These are phyloP conservation scores for Danionella dracula DNA, from an alignment of 2,797 vertebrate species.

Conservation along the genomic window DNA sequence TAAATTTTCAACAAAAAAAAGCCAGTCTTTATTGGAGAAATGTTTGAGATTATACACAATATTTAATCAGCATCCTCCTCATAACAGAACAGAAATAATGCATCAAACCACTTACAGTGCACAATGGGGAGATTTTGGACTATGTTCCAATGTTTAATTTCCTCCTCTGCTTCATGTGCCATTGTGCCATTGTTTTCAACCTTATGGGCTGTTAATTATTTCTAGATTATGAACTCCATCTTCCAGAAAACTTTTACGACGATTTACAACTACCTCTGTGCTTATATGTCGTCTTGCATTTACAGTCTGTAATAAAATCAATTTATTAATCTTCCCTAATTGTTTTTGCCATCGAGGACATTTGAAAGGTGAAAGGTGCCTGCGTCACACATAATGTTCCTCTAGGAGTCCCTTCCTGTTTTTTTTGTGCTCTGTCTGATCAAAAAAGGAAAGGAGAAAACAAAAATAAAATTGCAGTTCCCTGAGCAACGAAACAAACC, in stretches of 20 bases:
- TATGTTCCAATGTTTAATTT: not conserved
- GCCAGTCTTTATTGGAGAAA: conserved; percentile 21
- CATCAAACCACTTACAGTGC: not conserved
- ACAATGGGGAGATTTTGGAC: not conserved
- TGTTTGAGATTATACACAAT: conserved; percentile 45
- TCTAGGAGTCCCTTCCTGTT: too few relatives aligned
- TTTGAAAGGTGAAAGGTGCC: conserved; percentile 14
- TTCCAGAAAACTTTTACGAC: conserved; percentile 5
- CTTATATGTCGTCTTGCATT: not conserved
- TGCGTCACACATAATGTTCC: not conserved
- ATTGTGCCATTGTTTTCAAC: conserved; percentile 10
- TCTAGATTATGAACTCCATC: conserved; percentile 37
- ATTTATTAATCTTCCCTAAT: conserved; percentile 25
- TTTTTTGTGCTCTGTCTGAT: too few relatives aligned
- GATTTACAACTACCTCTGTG: too few relatives aligned
- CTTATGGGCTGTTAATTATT: conserved; percentile 45
- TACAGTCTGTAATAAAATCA: conserved; percentile 5
- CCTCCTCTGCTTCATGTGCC: not conserved
- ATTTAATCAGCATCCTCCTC: conserved; percentile 42
- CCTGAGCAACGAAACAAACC: not conserved
- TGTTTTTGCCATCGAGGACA: conserved; percentile 17
- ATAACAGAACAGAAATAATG: conserved; percentile 19
- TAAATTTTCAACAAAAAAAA: too few relatives aligned
- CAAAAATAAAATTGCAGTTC: not conserved
- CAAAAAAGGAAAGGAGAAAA: too few relatives aligned